Evolutionary conservation across 2,888 invertebrate genomes (phyloP), one percentile per base, ranked within the genome.

Genomic region (Bibio marci): DNA sequence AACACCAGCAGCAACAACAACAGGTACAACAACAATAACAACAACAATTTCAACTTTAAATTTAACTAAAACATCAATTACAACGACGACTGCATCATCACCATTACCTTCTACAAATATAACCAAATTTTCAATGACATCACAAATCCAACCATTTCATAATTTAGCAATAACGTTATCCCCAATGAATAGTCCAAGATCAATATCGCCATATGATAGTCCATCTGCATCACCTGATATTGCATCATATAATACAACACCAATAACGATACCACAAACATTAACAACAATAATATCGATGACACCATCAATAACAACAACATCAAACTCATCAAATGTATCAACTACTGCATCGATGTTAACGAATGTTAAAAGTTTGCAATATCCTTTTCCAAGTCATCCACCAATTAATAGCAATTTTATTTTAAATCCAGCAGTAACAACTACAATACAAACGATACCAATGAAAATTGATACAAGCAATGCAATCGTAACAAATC

Each of bases 301-400:
- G n/a, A 38, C 45, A 26, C 37, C 37, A 6, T 40, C 41, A 12
- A 41, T 44, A 12, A 28, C 36, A 25, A 35, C 33, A 17, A 35
- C 41, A 26, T 38, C 41, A 14, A 41, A 26, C 30, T 38, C 14
- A n/a, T 32, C 18, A 45, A 37, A 30, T 15, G 33, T 38, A 11
- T 6, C 41, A 17, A 34, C 55, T 32, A 42, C 48, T 43, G 45
- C 47, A 34, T 40, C 53, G 46, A 31, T 40, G 49, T 59, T 50
- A 22, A 4, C 22, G 8, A 22, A 22, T 22, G 40, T 51, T 41
- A 67, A 55, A 55, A 64, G 51, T 46, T 64, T 77, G 47, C 82
- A 78, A 58, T 82, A 79, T 63, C 82, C 80, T 36, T 81, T 80
- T 63, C 80, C 80, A 47, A 76, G 75, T 56, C 81, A 80, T 61